phyloP scores from a whole-genome alignment of 1,140 invertebrate genomes.

The Heliconius congener region DNA sequence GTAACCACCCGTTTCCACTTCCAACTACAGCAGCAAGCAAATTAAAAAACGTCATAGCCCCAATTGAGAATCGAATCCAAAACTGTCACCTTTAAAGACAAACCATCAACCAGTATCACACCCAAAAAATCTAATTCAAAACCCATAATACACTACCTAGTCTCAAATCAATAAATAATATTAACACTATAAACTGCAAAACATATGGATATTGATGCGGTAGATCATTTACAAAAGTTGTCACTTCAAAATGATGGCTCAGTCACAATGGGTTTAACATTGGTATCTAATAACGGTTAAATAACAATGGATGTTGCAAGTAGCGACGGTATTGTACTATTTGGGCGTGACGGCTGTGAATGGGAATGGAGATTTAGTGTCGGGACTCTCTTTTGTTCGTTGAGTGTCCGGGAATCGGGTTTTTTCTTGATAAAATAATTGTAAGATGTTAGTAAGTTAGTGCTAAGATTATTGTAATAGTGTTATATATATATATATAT shows the following conservation, averaged over 20 bases:
- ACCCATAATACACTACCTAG: background rate
- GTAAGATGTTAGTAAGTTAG: too few relatives aligned
- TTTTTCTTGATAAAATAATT: too few relatives aligned
- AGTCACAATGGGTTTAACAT: slow-evolving; percentile 41
- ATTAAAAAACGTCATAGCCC: too few relatives aligned
- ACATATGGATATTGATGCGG: background rate
- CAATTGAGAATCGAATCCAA: too few relatives aligned
- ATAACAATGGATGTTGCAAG: slow-evolving; percentile 30
- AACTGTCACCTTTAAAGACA: too few relatives aligned
- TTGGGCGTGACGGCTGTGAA: slow-evolving; percentile 49
- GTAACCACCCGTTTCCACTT: too few relatives aligned
- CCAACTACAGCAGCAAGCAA: too few relatives aligned
- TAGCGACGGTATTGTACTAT: slow-evolving; percentile 30
- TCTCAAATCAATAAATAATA: background rate
- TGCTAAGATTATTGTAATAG: too few relatives aligned
- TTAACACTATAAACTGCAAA: slow-evolving; percentile 4
- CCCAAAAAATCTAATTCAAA: background rate
- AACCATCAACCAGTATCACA: too few relatives aligned
- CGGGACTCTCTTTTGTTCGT: background rate
- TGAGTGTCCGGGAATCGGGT: too few relatives aligned
- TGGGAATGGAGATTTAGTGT: background rate
- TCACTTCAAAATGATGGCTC: slow-evolving; percentile 39
- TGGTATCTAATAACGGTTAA: slow-evolving; percentile 49
- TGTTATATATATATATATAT: too few relatives aligned
- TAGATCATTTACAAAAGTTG: background rate